A percentile compares a stretch with the other conserved stretches of the same genome.
Evolutionary conservation across 1,140 invertebrate species (phyloP).

Genomic region (Drosophila dunni): DNA sequence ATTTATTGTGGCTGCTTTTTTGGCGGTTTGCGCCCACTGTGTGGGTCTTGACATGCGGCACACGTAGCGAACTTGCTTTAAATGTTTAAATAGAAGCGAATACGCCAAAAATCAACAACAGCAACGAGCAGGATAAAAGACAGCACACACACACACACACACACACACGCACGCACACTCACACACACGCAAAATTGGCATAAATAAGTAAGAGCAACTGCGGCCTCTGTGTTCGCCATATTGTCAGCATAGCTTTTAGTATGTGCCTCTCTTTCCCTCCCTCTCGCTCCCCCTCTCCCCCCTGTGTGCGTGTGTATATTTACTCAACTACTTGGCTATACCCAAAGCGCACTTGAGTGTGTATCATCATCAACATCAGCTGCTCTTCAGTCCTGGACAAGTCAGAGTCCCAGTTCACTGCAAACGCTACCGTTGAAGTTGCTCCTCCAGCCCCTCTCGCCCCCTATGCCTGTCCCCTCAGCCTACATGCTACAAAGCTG

Average conservation of each 20-base stretch:
- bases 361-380: constrained; percentile 83
- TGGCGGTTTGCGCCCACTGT: constrained; percentile 19
- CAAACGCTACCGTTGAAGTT: constrained; percentile 53
- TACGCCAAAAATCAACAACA: constrained; percentile 62
- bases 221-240: constrained; percentile 59
- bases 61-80: constrained; percentile 75
- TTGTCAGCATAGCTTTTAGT: constrained; percentile 66
- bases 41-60: constrained; percentile 51
- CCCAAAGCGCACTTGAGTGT: constrained; percentile 82
- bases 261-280: constrained; percentile 9
- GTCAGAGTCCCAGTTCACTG: constrained; percentile 11
- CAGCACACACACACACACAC: constrained; percentile 21
- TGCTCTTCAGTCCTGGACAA: constrained; percentile 71
- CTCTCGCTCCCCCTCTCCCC: constrained; percentile 1
- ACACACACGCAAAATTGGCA: constrained; percentile 66
- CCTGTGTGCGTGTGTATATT: constrained; percentile 57
- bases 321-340: constrained; percentile 73
- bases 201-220: constrained; percentile 75
- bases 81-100: constrained; percentile 75
- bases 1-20: constrained; percentile 11
- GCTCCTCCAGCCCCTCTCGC: constrained; percentile 33
- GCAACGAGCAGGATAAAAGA: constrained; percentile 29
- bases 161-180: constrained; percentile 16
- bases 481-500: constrained; percentile 65
- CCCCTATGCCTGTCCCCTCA: neutral